Evolutionary conservation across 2,113 vertebrate genomes (phyloP).

Genomic region (Meles meles): DNA sequence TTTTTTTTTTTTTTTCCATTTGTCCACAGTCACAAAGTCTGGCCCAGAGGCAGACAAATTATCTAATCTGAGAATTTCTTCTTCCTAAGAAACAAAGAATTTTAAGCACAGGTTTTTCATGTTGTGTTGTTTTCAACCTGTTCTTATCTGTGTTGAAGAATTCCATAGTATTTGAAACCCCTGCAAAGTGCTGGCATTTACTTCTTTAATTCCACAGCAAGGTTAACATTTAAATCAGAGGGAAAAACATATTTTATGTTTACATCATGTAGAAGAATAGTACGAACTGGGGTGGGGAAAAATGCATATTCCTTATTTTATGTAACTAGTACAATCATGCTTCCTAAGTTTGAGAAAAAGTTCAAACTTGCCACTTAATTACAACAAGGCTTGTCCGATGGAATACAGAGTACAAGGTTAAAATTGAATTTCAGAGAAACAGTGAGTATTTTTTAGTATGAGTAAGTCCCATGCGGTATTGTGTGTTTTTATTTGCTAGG

Average conservation of each 20-base stretch:
- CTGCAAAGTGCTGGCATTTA: not conserved
- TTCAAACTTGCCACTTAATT: not conserved
- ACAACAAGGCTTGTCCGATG: not conserved
- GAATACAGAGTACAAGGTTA: not conserved
- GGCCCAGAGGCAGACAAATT: not conserved
- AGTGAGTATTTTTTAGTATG: not conserved
- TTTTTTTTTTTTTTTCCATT: not conserved
- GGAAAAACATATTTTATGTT: conserved; percentile 49
- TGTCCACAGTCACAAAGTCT: not conserved
- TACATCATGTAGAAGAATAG: not conserved
- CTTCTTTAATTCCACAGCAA: conserved; percentile 10
- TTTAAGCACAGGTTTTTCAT: not conserved
- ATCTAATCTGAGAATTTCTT: not conserved
- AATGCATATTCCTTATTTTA: not conserved
- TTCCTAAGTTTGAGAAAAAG: not conserved
- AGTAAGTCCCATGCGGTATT: not conserved
- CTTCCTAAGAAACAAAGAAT: not conserved
- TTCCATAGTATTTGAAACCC: not conserved
- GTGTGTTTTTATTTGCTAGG: not conserved
- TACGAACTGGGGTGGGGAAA: not conserved
- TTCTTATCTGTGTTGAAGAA: not conserved
- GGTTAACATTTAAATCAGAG: conserved; percentile 8
- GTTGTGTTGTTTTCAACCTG: too few species aligned
- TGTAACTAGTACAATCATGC: not conserved
- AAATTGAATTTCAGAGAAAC: not conserved